These are phyloP conservation scores for Uria lomvia DNA, from an alignment of 2,113 vertebrate species.

Conservation along the genomic window DNA sequence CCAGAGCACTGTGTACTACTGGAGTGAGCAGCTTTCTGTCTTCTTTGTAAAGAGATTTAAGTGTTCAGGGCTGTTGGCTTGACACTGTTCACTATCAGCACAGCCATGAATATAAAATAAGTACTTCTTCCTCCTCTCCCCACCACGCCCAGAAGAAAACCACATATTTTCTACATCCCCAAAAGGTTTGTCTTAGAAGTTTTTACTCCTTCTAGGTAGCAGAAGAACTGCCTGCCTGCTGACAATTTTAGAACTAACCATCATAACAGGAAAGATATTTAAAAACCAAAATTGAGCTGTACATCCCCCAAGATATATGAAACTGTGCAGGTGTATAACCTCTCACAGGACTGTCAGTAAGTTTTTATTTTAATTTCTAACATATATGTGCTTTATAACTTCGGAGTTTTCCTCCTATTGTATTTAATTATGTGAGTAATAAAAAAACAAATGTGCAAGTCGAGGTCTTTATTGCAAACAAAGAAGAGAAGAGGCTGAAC, in stretches of 20 bases:
- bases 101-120: not conserved
- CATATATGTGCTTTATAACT: not conserved
- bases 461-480: not conserved
- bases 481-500: not conserved
- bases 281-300: not conserved
- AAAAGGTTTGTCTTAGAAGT: not conserved
- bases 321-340: not conserved
- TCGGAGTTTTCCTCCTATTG: not conserved
- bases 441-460: not conserved
- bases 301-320: not conserved
- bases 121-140: not conserved
- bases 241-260: not conserved
- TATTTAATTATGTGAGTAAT: not conserved
- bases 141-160: not conserved
- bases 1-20: not conserved
- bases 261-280: not conserved
- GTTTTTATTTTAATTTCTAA: not conserved
- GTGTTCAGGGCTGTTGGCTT: not conserved
- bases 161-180: not conserved
- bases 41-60: not conserved
- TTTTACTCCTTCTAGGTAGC: not conserved
- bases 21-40: not conserved
- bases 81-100: not conserved
- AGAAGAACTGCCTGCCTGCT: not conserved
- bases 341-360: not conserved